A percentile compares a stretch with the other conserved stretches of the same genome.
phyloP scores from a whole-genome alignment of 2,113 vertebrate genomes.

The Brachypteracias leptosomus region DNA sequence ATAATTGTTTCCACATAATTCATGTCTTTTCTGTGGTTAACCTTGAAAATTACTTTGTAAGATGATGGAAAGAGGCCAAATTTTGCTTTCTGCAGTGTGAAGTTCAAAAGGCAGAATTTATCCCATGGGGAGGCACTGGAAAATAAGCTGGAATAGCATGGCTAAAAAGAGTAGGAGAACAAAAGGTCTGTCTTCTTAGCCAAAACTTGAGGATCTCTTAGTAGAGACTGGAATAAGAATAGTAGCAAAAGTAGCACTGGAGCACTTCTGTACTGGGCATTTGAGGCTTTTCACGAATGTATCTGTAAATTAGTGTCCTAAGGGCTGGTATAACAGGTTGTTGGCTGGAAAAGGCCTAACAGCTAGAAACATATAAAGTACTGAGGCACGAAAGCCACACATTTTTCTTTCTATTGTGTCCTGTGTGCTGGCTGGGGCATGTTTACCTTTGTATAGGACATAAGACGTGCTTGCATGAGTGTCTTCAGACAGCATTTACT shows the following conservation, averaged over 20 bases:
- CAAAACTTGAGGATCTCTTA: neutral
- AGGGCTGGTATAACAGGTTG: neutral
- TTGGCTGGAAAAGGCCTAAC: neutral
- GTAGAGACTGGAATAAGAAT: neutral
- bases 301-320: neutral
- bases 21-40: neutral
- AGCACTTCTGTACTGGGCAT: neutral
- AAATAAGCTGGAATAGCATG: neutral
- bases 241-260: rapidly evolving
- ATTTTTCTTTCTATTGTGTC: rapidly evolving
- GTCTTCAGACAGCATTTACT: neutral
- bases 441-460: neutral
- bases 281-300: neutral
- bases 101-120: neutral
- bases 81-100: neutral
- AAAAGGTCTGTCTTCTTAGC: neutral
- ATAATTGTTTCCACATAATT: neutral
- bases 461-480: rapidly evolving
- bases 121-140: neutral
- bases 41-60: conserved; percentile 1
- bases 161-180: neutral
- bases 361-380: neutral
- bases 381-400: neutral
- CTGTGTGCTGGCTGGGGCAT: neutral
- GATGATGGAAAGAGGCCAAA: neutral